Evolutionary conservation across 2,888 invertebrate genomes (phyloP), one percentile per base, ranked within the genome.

Genomic region (Metellina segmentata): DNA sequence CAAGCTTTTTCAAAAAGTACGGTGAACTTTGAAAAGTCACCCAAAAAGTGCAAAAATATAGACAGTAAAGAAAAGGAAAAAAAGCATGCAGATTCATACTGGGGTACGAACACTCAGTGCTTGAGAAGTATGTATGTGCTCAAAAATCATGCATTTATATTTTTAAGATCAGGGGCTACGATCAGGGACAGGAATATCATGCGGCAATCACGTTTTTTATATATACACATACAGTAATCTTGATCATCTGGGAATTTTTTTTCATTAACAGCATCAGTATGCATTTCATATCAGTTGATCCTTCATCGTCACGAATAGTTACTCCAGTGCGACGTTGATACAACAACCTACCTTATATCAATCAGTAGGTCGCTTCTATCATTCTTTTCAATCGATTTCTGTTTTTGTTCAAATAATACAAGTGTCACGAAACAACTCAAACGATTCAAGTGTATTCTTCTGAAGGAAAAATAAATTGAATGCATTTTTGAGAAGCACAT

Each of bases 41-140:
- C 81, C 75, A 74, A 81, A 81, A 87, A 34, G 85, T 77, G 86
- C 81, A 91, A 87, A 90, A 90, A 90, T 81, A 34, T 81, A 75
- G n/a, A 82, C 49, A 69, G 49, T 34, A 89, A 89, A 82, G 75
- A 70, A 19, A n/a, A 34, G 20, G 49, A 48, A 51, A 19, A 75
- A 70, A 20, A 8, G n/a, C 71, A 82, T 71, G 52, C 71, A 16
- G 7, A 81, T 53, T 51, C 81, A 82, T 81, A 52, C 52, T 70
- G 48, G 16, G 51, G 20, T 20, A 53, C 13, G 81, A 20, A 49
- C 51, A 78, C 69, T 77, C 52, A 83, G 83, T 89, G 89, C 82
- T 51, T 82, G 70, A 89, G 48, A 69, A 70, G 20, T 72, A 51
- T 7, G 49, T 19, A 70, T 74, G 78, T 90, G 85, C 85, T 20